Conservation (phyloP, 2,113 vertebrate species). For the Ceyx margarethae region DNA sequence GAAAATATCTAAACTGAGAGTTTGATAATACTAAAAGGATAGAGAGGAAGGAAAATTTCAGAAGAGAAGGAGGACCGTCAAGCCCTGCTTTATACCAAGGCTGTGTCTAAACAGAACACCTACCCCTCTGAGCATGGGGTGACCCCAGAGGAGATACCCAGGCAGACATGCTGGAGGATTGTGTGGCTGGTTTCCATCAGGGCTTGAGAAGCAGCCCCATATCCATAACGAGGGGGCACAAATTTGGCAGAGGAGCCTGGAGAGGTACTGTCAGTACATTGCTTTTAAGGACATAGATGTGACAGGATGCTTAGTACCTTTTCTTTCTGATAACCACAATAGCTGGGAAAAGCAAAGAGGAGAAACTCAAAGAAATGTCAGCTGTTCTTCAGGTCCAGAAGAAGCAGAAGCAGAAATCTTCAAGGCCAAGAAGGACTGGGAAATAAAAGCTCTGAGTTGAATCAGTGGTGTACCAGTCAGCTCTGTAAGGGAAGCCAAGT, state of each 20-base stretch:
- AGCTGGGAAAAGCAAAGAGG: neutral
- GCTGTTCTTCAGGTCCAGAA: neutral
- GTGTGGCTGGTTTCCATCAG: neutral
- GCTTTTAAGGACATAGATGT: neutral
- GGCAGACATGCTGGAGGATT: neutral
- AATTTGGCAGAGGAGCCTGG: neutral
- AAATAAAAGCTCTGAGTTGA: constrained; percentile 9
- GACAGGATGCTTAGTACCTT: neutral
- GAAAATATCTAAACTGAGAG: neutral
- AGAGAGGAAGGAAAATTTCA: neutral
- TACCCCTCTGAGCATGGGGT: neutral
- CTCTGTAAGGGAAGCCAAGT: constrained; percentile 28
- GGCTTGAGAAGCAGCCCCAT: neutral
- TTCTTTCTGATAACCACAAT: neutral
- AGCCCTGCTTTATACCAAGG: neutral
- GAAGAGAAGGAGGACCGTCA: neutral
- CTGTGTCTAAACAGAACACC: neutral
- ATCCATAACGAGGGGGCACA: neutral
- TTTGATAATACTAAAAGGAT: neutral
- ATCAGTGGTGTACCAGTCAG: neutral
- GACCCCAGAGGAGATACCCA: rapidly evolving
- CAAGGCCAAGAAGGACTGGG: neutral
- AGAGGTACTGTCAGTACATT: neutral
- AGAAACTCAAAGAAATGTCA: neutral
- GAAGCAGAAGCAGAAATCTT: neutral